Percentiles rank a stretch among this genome's conserved stretches.
Conservation (phyloP, 2,797 vertebrate species). For the Chelonia mydas region DNA sequence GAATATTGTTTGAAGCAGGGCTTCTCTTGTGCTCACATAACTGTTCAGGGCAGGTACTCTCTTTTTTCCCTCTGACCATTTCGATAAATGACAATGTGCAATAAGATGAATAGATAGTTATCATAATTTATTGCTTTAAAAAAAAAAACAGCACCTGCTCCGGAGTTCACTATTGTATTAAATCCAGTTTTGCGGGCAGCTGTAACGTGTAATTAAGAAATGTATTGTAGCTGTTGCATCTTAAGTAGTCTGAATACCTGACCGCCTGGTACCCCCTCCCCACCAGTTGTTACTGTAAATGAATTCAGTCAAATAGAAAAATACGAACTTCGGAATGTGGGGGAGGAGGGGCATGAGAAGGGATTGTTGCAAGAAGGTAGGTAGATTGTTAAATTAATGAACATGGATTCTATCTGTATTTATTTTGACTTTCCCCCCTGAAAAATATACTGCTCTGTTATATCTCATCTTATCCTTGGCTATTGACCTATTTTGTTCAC, state of each 20-base stretch:
- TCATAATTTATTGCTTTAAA: constrained; percentile 76
- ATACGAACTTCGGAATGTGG: constrained; percentile 10
- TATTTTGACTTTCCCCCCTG: constrained; percentile 51
- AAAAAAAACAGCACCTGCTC: constrained; percentile 56
- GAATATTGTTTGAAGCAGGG: constrained; percentile 85
- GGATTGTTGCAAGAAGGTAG: background rate
- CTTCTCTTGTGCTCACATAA: constrained; percentile 70
- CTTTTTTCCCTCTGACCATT: constrained; percentile 38
- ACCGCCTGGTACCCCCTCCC: constrained; percentile 59
- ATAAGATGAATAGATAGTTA: constrained; percentile 62
- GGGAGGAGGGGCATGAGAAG: background rate
- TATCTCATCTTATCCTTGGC: constrained; percentile 43
- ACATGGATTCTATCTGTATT: constrained; percentile 20
- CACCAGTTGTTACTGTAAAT: constrained; percentile 66
- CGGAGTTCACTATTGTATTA: constrained; percentile 68
- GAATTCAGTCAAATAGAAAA: constrained; percentile 58
- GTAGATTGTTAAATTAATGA: constrained; percentile 53
- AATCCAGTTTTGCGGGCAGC: constrained; percentile 70
- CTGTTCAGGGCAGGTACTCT: constrained; percentile 79
- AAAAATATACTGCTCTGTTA: constrained; percentile 36
- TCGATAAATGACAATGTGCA: constrained; percentile 59
- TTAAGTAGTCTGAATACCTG: constrained; percentile 72
- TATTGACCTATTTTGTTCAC: constrained; percentile 77
- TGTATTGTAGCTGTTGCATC: constrained; percentile 71
- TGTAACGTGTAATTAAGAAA: constrained; percentile 74